phyloP scores from a whole-genome alignment of 2,888 invertebrate species.

The Fissipunctia ypsillon region DNA sequence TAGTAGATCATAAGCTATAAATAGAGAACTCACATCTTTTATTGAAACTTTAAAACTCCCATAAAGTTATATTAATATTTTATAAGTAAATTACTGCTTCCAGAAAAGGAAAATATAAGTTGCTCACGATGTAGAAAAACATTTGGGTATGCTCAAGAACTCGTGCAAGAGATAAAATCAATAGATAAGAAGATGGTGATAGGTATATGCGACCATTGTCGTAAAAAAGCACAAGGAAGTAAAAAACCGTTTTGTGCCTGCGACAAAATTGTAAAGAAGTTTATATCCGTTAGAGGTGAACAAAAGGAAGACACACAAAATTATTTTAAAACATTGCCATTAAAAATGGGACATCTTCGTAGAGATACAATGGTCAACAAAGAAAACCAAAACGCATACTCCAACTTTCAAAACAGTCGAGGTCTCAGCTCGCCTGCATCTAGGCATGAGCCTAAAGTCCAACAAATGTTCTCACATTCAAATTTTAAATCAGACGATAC shows the following conservation, averaged over 20 bases:
- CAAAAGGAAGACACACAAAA: constrained; percentile 65
- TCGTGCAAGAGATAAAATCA: constrained; percentile 68
- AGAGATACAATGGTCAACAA: constrained; percentile 50
- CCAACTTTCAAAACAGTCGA: constrained; percentile 47
- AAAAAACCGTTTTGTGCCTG: constrained; percentile 75
- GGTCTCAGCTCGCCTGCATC: constrained; percentile 17
- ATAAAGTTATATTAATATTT: not conserved
- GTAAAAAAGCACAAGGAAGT: constrained; percentile 47
- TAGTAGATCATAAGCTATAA: not conserved
- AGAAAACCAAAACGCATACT: constrained; percentile 45
- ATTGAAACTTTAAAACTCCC: not conserved
- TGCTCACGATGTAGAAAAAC: constrained; percentile 80
- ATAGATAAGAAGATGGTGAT: constrained; percentile 72
- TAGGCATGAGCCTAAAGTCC: constrained; percentile 21
- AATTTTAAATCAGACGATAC: constrained; percentile 15
- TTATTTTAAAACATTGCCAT: constrained; percentile 66
- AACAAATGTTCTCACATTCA: constrained; percentile 39
- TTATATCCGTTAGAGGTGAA: constrained; percentile 72
- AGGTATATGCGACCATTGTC: constrained; percentile 80
- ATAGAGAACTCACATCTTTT: not conserved
- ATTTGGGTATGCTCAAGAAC: constrained; percentile 72
- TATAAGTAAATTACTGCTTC: constrained; percentile 52
- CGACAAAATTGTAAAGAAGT: constrained; percentile 74
- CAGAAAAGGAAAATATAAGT: constrained; percentile 73
- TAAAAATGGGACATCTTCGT: constrained; percentile 65